Conservation (phyloP, 2,797 vertebrate genomes). For the Diplodus puntazzo region DNA sequence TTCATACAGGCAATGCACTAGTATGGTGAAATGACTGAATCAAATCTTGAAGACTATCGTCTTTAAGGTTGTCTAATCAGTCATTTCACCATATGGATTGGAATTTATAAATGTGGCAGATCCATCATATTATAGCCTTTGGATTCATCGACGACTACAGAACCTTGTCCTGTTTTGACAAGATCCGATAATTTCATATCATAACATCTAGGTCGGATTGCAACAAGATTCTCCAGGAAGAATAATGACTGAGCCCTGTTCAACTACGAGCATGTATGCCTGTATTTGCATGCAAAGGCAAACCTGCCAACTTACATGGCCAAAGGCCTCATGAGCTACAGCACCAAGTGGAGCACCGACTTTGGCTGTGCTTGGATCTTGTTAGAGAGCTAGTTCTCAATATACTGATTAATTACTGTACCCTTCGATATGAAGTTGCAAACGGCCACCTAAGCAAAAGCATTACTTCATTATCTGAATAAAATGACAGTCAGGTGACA, state of each 20-base stretch:
- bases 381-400: neutral
- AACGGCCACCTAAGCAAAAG: neutral
- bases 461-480: neutral
- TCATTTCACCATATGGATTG: neutral
- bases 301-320: constrained; percentile 5
- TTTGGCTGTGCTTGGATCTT: neutral
- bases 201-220: neutral
- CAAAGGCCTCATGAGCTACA: constrained; percentile 1
- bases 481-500: neutral
- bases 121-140: neutral
- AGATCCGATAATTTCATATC: neutral
- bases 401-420: neutral
- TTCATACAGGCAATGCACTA: too few relatives aligned
- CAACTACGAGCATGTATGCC: neutral
- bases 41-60: too few relatives aligned
- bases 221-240: neutral
- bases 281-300: constrained; percentile 24
- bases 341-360: neutral
- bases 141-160: neutral
- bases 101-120: neutral
- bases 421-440: neutral
- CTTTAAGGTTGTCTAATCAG: neutral
- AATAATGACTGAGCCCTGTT: neutral
- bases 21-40: too few relatives aligned
- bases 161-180: neutral